Evolutionary conservation across 2,113 vertebrate species (phyloP), one percentile per base, ranked within the genome.

Genomic region (Erythrocercus mccallii): DNA sequence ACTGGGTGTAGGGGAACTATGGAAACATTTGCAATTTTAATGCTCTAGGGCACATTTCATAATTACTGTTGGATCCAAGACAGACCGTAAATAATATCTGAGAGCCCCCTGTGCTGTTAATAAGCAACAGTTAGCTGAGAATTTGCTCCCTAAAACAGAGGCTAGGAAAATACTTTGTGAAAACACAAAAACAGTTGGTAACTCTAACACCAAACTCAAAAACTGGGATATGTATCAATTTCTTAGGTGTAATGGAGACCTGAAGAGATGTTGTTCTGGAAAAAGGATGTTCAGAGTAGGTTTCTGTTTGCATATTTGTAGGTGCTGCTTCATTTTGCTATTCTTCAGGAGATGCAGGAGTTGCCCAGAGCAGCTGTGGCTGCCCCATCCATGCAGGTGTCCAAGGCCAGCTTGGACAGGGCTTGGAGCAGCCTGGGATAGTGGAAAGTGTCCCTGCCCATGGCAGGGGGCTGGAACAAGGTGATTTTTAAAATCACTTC

Each of bases 31-130:
- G 69, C 57, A 54, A 86, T 88, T 88, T 81, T 74, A 66, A 37
- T 81, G 80, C 83, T 73, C 28, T 9, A n/a, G 86, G 64, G 60
- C 42, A 30, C 44, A 27, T 78, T 95, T 81, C 15, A 1, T 84
- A 81, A 92, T 95, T 94, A 68, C 57, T 53, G 18, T 53, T 84
- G 72, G 61, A 92, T 62, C 56, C 77, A 64, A 68, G 84, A 71
- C 87, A 77, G 56, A 21, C 38, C 25, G 58, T 86, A 70, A 92
- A 64, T 86, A 77, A 76, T 83, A 77, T 27, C 88, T 64, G 86
- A 74, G 78, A 86, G 58, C 64, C 82, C 72, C 82, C 70, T 72
- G 33, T 80, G 74, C 69, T 62, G 64, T 38, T 72, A 58, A 83
- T 47, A 48, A 73, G 74, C 17, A 16, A 17, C 64, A 48, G 30